A percentile compares a stretch with the other conserved stretches of the same genome.
phyloP scores from a whole-genome alignment of 2,113 vertebrate genomes.

The Tupaia tana region DNA sequence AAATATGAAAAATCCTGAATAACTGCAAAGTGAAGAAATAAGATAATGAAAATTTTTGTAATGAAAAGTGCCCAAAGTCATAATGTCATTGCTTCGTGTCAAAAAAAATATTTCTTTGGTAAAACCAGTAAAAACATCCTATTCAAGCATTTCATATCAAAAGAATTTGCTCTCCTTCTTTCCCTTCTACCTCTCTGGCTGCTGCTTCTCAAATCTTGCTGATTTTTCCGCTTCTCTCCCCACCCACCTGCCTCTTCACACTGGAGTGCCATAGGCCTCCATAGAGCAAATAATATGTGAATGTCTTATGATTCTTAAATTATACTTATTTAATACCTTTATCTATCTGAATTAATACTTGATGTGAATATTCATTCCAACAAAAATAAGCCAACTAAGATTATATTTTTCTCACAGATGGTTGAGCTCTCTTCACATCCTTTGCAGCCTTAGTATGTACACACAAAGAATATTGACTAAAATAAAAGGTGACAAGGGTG shows the following conservation, averaged over 20 bases:
- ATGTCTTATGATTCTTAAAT: conserved; percentile 45
- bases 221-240: too few species aligned
- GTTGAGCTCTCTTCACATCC: conserved; percentile 1
- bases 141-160: conserved; percentile 14
- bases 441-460: conserved; percentile 37
- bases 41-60: conserved; percentile 10
- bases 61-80: conserved; percentile 9
- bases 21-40: conserved; percentile 40
- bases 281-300: not conserved
- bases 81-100: not conserved
- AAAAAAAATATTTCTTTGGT: conserved; percentile 26
- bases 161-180: not conserved
- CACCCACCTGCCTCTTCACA: too few species aligned
- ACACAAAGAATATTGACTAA: not conserved
- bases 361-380: conserved; percentile 23
- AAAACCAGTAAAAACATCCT: not conserved
- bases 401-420: not conserved
- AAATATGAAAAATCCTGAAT: conserved; percentile 50
- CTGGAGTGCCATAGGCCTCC: too few species aligned
- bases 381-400: conserved; percentile 26
- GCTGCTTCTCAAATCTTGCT: too few species aligned
- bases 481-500: not conserved
- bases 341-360: conserved; percentile 31
- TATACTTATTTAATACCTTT: not conserved
- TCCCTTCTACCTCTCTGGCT: too few species aligned